These are phyloP conservation scores for Silurus asotus DNA, from an alignment of 2,113 vertebrate species.

Conservation along the genomic window DNA sequence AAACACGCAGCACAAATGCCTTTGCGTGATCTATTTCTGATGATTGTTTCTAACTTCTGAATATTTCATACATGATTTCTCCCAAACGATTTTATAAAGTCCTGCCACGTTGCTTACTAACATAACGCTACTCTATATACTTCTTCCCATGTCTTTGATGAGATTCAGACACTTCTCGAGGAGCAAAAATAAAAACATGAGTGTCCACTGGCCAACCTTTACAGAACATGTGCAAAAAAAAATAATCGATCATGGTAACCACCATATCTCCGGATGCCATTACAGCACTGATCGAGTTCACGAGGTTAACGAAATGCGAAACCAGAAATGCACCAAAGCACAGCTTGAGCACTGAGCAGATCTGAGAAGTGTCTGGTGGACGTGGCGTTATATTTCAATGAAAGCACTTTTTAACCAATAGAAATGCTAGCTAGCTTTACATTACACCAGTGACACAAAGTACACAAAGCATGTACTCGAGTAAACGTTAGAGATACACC, in stretches of 20 bases:
- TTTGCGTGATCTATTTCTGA: not conserved
- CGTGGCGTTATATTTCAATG: not conserved
- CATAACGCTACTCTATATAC: not conserved
- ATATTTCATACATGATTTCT: not conserved
- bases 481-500: no score
- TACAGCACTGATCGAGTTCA: not conserved
- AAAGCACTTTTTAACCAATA: not conserved
- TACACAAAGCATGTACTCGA: no score
- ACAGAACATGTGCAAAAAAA: not conserved
- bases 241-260: not conserved
- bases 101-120: no score
- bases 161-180: not conserved
- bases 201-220: no score
- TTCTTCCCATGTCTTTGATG: not conserved
- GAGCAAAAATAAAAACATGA: not conserved
- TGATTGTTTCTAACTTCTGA: not conserved
- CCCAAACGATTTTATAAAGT: not conserved
- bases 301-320: not conserved
- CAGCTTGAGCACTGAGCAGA: not conserved
- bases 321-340: not conserved
- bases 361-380: not conserved
- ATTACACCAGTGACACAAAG: no score
- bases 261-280: slow-evolving; percentile 9
- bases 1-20: not conserved
- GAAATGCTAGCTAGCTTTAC: no score